phyloP scores from a whole-genome alignment of 1,140 invertebrate genomes.

The Drosophila guanche region DNA sequence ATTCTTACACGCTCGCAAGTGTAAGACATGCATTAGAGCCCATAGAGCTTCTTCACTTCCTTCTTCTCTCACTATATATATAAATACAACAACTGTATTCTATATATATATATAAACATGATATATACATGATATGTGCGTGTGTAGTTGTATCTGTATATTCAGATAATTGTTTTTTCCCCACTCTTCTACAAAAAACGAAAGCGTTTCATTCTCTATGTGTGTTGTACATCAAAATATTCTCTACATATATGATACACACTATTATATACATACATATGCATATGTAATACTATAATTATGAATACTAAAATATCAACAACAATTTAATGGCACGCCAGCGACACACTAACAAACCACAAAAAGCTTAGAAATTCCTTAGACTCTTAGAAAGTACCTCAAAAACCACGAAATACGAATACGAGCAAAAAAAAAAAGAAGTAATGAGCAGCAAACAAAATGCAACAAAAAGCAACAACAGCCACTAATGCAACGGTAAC shows the following conservation, averaged over 20 bases:
- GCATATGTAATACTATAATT: slow-evolving; percentile 56
- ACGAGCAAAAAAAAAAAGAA: slow-evolving; percentile 8
- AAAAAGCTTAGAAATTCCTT: slow-evolving; percentile 64
- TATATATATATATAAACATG: slow-evolving; percentile 22
- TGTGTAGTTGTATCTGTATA: slow-evolving; percentile 13
- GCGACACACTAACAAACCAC: slow-evolving; percentile 25
- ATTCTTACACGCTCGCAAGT: slow-evolving; percentile 67
- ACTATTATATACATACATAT: slow-evolving; percentile 43
- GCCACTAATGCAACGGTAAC: slow-evolving; percentile 24
- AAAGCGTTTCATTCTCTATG: slow-evolving; percentile 73
- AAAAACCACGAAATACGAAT: slow-evolving; percentile 24
- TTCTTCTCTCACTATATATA: background rate
- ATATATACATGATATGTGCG: slow-evolving; percentile 15
- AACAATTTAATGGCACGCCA: slow-evolving; percentile 17
- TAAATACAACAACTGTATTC: slow-evolving; percentile 28
- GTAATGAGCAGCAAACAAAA: slow-evolving; percentile 8
- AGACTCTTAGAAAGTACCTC: slow-evolving; percentile 77
- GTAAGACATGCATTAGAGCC: slow-evolving; percentile 29
- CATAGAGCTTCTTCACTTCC: no score
- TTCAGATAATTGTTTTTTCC: slow-evolving; percentile 19
- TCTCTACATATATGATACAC: slow-evolving; percentile 37
- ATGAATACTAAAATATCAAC: slow-evolving; percentile 50
- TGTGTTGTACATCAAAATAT: slow-evolving; percentile 63
- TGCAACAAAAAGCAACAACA: slow-evolving; percentile 11
- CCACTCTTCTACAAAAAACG: slow-evolving; percentile 36